Evolutionary conservation across 2,888 invertebrate species (phyloP).

Genomic region (Drosophila tripunctata): DNA sequence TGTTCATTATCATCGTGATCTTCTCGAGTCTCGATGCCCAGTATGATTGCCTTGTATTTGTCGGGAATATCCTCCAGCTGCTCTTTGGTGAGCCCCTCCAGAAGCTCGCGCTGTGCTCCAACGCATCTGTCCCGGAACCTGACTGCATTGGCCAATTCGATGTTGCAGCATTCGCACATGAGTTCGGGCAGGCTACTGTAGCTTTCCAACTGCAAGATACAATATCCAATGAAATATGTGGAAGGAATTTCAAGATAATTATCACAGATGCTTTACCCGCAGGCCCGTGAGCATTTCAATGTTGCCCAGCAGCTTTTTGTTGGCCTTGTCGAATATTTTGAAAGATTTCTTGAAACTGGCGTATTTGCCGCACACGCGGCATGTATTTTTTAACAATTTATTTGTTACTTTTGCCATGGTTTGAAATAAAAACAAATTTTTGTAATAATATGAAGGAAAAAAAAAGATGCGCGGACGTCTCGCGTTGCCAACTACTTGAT

Average conservation of each 20-base stretch:
- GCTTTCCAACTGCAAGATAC: conserved; percentile 46
- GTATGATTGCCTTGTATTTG: conserved; percentile 39
- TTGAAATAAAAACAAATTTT: conserved; percentile 32
- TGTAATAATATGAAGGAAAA: conserved; percentile 27
- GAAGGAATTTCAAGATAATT: conserved; percentile 1
- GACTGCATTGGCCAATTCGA: conserved; percentile 49
- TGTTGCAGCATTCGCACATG: conserved; percentile 66
- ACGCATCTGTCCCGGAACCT: conserved; percentile 66
- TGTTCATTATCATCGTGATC: conserved; percentile 8
- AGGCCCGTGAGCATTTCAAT: conserved; percentile 63
- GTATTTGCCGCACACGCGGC: conserved; percentile 68
- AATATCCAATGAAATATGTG: not conserved
- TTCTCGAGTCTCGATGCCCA: conserved; percentile 35
- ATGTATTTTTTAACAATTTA: conserved; percentile 67
- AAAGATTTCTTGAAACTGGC: conserved; percentile 67
- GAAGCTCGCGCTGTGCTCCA: conserved; percentile 55
- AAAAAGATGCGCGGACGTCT: conserved; percentile 50
- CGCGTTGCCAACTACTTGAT: conserved; percentile 47
- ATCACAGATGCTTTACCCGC: conserved; percentile 34
- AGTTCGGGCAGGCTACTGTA: conserved; percentile 56
- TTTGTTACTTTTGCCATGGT: conserved; percentile 55
- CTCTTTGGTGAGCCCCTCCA: conserved; percentile 46
- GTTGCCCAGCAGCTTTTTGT: conserved; percentile 53
- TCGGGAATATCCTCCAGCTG: conserved; percentile 50
- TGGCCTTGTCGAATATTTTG: conserved; percentile 58